Percentiles rank a stretch among this genome's conserved stretches.
Conservation (phyloP, 2,113 vertebrate species). For the Tyto alba region DNA sequence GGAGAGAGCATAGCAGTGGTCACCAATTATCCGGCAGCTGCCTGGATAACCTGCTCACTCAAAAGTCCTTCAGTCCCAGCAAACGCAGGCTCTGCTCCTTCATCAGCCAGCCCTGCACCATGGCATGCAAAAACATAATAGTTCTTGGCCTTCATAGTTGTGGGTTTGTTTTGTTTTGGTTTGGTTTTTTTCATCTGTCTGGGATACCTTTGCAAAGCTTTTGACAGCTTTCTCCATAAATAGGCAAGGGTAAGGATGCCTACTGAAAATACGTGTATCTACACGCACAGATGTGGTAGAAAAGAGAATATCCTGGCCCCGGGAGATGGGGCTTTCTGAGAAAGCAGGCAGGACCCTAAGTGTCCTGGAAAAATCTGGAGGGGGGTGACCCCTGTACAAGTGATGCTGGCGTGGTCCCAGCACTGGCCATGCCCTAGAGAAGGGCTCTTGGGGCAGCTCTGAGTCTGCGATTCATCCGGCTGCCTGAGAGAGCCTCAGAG, state of each 20-base stretch:
- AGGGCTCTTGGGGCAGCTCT: background rate
- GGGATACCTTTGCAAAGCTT: background rate
- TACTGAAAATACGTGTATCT: background rate
- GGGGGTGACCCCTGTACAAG: background rate
- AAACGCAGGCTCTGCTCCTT: background rate
- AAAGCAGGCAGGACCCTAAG: background rate
- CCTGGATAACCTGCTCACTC: background rate
- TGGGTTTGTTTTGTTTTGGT: background rate
- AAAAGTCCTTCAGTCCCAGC: background rate
- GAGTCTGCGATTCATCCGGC: background rate
- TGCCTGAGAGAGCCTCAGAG: background rate
- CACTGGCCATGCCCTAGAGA: background rate
- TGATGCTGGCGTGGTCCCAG: background rate
- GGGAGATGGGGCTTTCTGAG: background rate
- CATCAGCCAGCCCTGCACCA: background rate
- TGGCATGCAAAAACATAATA: background rate
- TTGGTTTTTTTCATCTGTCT: background rate
- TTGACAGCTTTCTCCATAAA: background rate
- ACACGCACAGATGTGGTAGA: accelerated
- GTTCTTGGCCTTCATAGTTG: background rate
- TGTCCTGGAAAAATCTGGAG: background rate
- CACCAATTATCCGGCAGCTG: accelerated
- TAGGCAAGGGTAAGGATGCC: background rate
- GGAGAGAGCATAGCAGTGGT: background rate
- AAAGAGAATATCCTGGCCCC: background rate